Base-by-base conservation (phyloP, 2,888 invertebrate genomes). In the Amiota mariae region DNA sequence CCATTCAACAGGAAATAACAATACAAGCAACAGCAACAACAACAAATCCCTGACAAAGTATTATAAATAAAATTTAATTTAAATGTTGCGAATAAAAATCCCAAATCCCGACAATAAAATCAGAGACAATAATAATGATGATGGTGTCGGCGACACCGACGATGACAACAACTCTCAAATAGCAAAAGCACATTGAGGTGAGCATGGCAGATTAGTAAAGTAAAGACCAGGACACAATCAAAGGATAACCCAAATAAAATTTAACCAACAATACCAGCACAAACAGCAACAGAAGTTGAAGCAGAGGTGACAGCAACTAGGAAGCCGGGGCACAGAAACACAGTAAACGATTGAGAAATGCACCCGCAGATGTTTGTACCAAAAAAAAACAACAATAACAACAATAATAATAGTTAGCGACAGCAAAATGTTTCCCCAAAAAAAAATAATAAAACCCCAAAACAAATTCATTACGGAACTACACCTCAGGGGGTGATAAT, bases 401-500 rank as follows among this genome's bases (percentile, higher is more conserved):
- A 59, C 15, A 59, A 59, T 59, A 46, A 66, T n/a, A 20, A 24
- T 54, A 54, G 13, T 36, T 11, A 54, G 20, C 36, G n/a, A 48
- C 63, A 63, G 46, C 63, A 63, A 13, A 11, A 63, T 13, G 13
- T 36, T 11, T 12, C 2, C 4, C 24, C 51, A 24, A 84, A 74
- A 75, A 66, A 36, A 78, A 72, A 63, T 72, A 79, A 79, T 78
- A 80, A 79, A 82, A 74, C 86, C 86, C 82, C 82, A 83, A 84
- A 84, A 86, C 83, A 84, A 84, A 84, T 84, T 86, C 86, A 84
- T 84, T 84, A 84, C 81, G 81, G 85, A 86, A 84, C 83, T 84
- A 82, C 83, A 84, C 83, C 83, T 84, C 79, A 76, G 83, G 86
- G 83, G 83, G 83, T 85, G 86, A 84, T 84, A 84, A 84, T 84